Evolutionary conservation across 2,113 vertebrate species (phyloP), one percentile per base, ranked within the genome.

Genomic region (Marcusenius ussheri): DNA sequence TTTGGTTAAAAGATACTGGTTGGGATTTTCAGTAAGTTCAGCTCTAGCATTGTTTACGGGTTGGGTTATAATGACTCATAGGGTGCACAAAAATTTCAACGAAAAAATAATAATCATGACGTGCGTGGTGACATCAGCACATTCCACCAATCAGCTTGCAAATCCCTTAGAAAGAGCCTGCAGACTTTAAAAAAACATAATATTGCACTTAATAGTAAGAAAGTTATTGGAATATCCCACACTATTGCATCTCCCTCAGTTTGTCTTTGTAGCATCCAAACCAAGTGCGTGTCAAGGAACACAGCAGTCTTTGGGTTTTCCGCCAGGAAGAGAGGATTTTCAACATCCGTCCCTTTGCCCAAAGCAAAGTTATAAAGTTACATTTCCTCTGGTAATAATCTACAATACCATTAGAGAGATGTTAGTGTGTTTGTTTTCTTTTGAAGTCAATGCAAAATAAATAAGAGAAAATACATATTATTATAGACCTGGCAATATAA

Each of bases 151-250:
- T 88, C 91, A 84, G 80, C 89, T 92, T 74, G 90, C 91, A 93
- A 84, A 86, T 80, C 21, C 50, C 46, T 66, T 39, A 45, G 92
- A 93, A 90, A 11, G 86, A 89, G 58, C 91, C 90, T 91, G 90
- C 77, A 88, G 31, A 88, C 27, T 19, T 53, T 17, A 53, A 45
- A 45, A 21, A 24, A n/a, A 94, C 92, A 93, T 94, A 95, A 95
- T 96, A 96, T 96, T 96, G 96, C 96, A 96, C 95, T 96, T 94
- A 91, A 94, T 39, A 95, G 94, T 94, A 94, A 94, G 94, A 91
- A 92, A 94, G 93, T 94, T 89, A 93, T 89, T 85, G 92, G 91
- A 92, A 89, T 95, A 94, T 95, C 92, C 91, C 93, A 94, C 92
- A 89, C 90, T 83, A 91, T 93, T 46, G 92, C 94, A 93, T 93